These are phyloP conservation scores for Nebria brevicollis DNA, from an alignment of 2,888 invertebrate genomes.

Conservation along the genomic window DNA sequence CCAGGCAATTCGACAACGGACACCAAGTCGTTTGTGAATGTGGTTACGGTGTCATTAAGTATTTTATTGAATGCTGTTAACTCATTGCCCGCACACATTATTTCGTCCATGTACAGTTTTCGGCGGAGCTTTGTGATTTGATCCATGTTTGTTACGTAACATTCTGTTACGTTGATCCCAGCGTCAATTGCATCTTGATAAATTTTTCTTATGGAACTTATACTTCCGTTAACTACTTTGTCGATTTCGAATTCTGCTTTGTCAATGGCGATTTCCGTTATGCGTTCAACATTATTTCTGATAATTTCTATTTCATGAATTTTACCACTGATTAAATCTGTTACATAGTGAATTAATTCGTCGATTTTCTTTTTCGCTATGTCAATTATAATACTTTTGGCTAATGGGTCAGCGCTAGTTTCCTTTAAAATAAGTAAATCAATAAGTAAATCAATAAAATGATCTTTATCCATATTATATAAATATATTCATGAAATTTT, in stretches of 20 bases:
- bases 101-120: constrained; percentile 2
- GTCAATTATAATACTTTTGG: background rate
- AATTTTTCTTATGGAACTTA: background rate
- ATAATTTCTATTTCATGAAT: background rate
- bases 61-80: background rate
- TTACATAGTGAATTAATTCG: background rate
- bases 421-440: background rate
- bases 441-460: background rate
- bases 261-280: constrained; percentile 8
- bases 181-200: constrained; percentile 15
- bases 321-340: background rate
- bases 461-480: background rate
- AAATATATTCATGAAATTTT: background rate
- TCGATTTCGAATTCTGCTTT: constrained; percentile 10
- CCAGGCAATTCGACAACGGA: constrained; percentile 11
- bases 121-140: background rate
- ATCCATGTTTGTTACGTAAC: constrained; percentile 4
- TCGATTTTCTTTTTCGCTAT: constrained; percentile 2
- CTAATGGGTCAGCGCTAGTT: background rate
- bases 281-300: background rate
- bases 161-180: constrained; percentile 4
- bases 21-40: constrained; percentile 21
- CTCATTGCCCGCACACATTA: constrained; percentile 11
- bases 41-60: constrained; percentile 7
- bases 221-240: background rate